Percentiles rank a stretch among this genome's conserved stretches.
Conservation (phyloP, 2,888 invertebrate genomes). For the Rotaria macrura region DNA sequence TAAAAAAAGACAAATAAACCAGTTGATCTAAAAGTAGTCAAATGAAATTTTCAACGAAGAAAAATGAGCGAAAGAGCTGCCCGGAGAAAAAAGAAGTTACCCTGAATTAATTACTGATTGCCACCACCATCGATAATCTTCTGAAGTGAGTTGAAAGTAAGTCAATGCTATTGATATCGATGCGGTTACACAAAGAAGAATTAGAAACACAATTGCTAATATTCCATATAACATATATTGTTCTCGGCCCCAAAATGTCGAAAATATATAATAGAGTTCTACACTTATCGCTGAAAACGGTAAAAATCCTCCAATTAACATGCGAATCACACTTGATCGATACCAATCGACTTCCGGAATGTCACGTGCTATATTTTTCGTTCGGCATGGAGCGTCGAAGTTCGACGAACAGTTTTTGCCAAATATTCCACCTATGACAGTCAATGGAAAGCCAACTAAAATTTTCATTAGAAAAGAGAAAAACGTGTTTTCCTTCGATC, state of each 20-base stretch:
- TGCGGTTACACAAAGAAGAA: no score
- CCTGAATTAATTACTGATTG: constrained; percentile 53
- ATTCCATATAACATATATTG: constrained; percentile 54
- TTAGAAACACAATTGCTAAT: constrained; percentile 17
- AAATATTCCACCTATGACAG: no score
- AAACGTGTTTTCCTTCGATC: background rate
- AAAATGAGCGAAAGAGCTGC: background rate
- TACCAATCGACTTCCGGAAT: constrained; percentile 52
- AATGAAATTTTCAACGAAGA: no score
- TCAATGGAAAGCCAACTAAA: no score
- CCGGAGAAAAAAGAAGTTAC: constrained; percentile 47
- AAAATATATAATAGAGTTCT: constrained; percentile 47
- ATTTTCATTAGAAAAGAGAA: no score
- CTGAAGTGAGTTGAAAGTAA: constrained; percentile 53
- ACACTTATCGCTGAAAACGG: constrained; percentile 54
- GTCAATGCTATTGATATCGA: constrained; percentile 48
- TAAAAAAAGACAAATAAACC: constrained; percentile 53
- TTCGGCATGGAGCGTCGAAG: constrained; percentile 51
- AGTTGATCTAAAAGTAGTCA: constrained; percentile 51
- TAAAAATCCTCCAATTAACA: constrained; percentile 53
- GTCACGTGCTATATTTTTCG: constrained; percentile 53
- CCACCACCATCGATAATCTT: constrained; percentile 56
- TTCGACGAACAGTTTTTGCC: no score
- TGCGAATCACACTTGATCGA: constrained; percentile 49
- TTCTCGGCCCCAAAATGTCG: constrained; percentile 46